Evolutionary conservation across 92 coral and sea anemone genomes (phyloP).

Genomic region (Parazoanthus swiftii): DNA sequence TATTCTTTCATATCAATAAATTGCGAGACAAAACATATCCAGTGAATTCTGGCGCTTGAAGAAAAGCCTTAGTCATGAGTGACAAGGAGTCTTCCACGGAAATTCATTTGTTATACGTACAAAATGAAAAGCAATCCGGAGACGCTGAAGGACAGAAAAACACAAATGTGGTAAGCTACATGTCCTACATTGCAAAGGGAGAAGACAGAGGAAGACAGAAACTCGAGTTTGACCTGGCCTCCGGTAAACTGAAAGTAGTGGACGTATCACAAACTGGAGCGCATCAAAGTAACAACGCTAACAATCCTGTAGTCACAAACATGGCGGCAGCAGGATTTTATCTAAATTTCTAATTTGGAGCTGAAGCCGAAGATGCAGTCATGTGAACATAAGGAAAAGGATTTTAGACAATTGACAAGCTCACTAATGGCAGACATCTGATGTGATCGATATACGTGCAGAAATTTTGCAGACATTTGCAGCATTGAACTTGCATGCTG

Average conservation of each 20-base stretch:
- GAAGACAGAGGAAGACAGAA: neutral
- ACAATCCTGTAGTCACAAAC: neutral
- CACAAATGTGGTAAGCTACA: neutral
- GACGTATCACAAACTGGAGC: neutral
- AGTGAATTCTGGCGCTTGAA: too few relatives aligned
- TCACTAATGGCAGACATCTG: too few relatives aligned
- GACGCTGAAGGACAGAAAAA: neutral
- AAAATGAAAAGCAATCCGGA: neutral
- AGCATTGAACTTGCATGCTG: too few relatives aligned
- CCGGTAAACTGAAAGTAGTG: conserved; percentile 15
- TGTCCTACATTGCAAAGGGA: conserved; percentile 19
- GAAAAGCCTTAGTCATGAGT: neutral
- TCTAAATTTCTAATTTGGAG: neutral
- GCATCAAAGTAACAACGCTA: neutral
- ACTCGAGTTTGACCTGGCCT: conserved; percentile 23
- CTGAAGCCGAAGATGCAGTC: too few relatives aligned
- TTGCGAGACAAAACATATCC: too few relatives aligned
- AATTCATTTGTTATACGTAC: neutral
- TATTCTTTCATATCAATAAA: too few relatives aligned
- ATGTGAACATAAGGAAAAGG: too few relatives aligned
- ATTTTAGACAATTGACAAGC: too few relatives aligned
- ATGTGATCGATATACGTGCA: too few relatives aligned
- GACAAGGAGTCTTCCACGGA: conserved; percentile 13
- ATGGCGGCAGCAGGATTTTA: conserved; percentile 19
- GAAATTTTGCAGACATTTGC: too few relatives aligned